Percentiles rank a stretch among this genome's conserved stretches.
phyloP scores from a whole-genome alignment of 1,140 invertebrate species.

The Ericerus pela region DNA sequence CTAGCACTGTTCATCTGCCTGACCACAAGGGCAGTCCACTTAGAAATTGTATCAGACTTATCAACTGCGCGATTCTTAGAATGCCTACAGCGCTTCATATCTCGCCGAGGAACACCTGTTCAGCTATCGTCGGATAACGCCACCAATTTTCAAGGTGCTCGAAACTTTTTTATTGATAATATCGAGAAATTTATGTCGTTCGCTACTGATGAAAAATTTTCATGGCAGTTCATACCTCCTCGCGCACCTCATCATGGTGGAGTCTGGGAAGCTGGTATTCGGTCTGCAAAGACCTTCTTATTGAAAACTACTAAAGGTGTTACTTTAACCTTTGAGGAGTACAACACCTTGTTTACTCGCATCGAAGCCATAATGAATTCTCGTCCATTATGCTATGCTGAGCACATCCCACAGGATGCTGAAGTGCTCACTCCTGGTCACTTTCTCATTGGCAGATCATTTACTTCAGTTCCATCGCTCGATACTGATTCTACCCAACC shows the following conservation, averaged over 20 bases:
- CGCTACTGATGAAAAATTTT: background rate
- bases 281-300: conserved; percentile 20
- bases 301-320: conserved; percentile 13
- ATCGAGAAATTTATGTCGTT: background rate
- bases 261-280: conserved; percentile 24
- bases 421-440: conserved; percentile 25
- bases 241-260: conserved; percentile 16
- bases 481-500: conserved; percentile 6
- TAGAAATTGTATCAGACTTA: conserved; percentile 31
- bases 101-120: conserved; percentile 26
- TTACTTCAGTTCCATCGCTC: conserved; percentile 12
- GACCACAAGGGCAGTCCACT: conserved; percentile 30
- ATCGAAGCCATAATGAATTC: conserved; percentile 27
- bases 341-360: conserved; percentile 23
- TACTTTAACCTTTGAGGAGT: conserved; percentile 26
- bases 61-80: conserved; percentile 30
- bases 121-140: conserved; percentile 29
- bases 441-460: conserved; percentile 22
- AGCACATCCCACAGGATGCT: too few relatives aligned
- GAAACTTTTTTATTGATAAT: background rate
- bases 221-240: conserved; percentile 2
- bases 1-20: conserved; percentile 33
- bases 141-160: conserved; percentile 15
- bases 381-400: conserved; percentile 21
- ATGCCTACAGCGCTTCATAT: conserved; percentile 29